phyloP scores from a whole-genome alignment of 2,797 vertebrate genomes.

The Capromys pilorides region DNA sequence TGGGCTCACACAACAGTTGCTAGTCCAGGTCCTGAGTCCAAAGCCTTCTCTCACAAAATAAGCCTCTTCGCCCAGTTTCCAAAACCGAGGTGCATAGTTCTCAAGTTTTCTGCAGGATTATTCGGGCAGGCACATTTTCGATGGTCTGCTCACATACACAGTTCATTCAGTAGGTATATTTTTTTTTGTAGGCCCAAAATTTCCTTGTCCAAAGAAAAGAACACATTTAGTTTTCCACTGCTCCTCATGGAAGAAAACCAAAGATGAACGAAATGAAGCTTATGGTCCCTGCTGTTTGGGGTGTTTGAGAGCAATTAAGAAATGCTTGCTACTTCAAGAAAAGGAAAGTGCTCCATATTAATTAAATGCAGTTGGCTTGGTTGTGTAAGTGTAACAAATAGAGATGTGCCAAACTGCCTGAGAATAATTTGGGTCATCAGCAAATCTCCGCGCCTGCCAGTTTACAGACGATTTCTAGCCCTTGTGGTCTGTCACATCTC shows the following conservation, averaged over 20 bases:
- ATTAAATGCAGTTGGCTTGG: constrained; percentile 81
- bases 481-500: constrained; percentile 83
- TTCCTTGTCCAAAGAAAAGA: constrained; percentile 69
- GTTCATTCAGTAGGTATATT: background rate
- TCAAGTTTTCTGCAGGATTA: constrained; percentile 27
- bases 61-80: constrained; percentile 73
- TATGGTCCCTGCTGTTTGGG: background rate
- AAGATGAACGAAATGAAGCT: constrained; percentile 48
- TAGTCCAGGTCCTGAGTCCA: constrained; percentile 69
- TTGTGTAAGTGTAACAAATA: constrained; percentile 83
- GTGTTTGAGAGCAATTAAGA: constrained; percentile 57
- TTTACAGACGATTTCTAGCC: constrained; percentile 82
- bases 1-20: constrained; percentile 58
- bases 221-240: background rate
- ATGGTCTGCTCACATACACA: background rate
- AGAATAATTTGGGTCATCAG: constrained; percentile 84
- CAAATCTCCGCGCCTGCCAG: constrained; percentile 83
- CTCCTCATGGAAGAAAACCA: constrained; percentile 52
- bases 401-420: constrained; percentile 84
- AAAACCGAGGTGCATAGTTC: background rate
- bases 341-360: constrained; percentile 78
- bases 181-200: constrained; percentile 52
- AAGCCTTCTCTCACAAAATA: constrained; percentile 67
- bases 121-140: constrained; percentile 66
- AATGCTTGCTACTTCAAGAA: constrained; percentile 64